Evolutionary conservation across 2,888 invertebrate genomes (phyloP), one percentile per base, ranked within the genome.

Genomic region (Trachelus troglodyta): DNA sequence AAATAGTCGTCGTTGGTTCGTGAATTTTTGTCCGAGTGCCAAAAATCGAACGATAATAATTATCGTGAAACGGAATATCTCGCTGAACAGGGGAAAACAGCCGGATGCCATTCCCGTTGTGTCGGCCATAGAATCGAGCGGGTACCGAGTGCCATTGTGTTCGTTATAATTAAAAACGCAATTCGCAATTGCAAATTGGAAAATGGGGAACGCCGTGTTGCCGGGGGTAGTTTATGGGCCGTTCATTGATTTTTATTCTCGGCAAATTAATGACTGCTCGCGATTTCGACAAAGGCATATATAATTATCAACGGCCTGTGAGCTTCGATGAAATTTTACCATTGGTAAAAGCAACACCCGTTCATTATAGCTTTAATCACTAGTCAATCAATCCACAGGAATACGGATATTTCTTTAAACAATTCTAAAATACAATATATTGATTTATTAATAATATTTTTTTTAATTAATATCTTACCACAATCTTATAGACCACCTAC

Each of bases 171-270:
- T 91, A 91, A 91, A 90, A 91, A 91, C 90, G 89, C 91, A 88
- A 91, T 90, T 91, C 90, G 90, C 90, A 91, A 91, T 91, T 91
- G 91, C 91, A 91, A 91, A 91, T 91, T 91, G 91, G 91, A 91
- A 91, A 91, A 90, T 91, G 90, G 91, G 83, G 89, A 84, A 83
- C 83, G 81, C 74, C 77, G 84, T 78, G 83, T 81, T 80, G 81
- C 81, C 76, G 81, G 81, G 84, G 87, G 88, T 91, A 89, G 90
- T 90, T 90, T 90, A 91, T 90, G 90, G 89, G 87, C 91, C 89
- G 91, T 90, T 91, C 89, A 91, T 91, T 91, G 91, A 91, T 91
- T 91, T 91, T 91, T 91, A 91, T 91, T 85, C 89, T 85, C 85
- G 85, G 85, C 30, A 89, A 90, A 91, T 91, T 91, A 91, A 91